Evolutionary conservation across 2,888 invertebrate genomes (phyloP), one percentile per base, ranked within the genome.

Genomic region (Alloplasta piceator): DNA sequence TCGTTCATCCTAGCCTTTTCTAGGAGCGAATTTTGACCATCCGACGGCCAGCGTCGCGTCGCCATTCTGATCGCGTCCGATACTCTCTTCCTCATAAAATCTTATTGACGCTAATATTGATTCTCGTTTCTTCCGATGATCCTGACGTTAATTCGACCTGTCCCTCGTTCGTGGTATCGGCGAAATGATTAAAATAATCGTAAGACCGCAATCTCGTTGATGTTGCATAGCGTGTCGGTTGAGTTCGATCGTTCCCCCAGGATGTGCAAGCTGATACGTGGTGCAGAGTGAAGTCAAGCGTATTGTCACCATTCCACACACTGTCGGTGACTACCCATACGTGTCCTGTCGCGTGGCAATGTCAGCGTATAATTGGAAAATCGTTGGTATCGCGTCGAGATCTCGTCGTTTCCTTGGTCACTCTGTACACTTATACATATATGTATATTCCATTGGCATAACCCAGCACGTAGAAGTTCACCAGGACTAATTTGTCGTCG

Each of bases 311-410:
- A 71, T 67, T 64, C 55, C 58, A 39, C 12, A 12, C 6, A 52
- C 52, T 12, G 60, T 38, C 10, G n/a, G n/a, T 39, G 39, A 39
- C 6, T 41, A 16, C 9, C 14, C 16, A 61, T 16, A 61, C 0
- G 43, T 43, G 16, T 43, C 39, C 14, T 70, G 81, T 80, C 84
- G 81, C 76, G 80, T 72, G 84, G 83, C 85, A 85, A 84, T 82
- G 87, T 85, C 87, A 88, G 87, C 88, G 87, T 88, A 85, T 90
- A 91, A 92, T 91, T 91, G 91, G 89, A 92, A 92, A 91, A 92
- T 92, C 91, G 90, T 92, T 92, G 87, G 85, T 90, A 91, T 91
- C 91, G 86, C 84, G 82, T 83, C 82, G 83, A 14, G 81, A 90
- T 89, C 89, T 85, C 78, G 82, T 73, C 82, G 82, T 80, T 84